Base-by-base conservation (phyloP, 2,888 invertebrate genomes). In the Chloromyia formosa region DNA sequence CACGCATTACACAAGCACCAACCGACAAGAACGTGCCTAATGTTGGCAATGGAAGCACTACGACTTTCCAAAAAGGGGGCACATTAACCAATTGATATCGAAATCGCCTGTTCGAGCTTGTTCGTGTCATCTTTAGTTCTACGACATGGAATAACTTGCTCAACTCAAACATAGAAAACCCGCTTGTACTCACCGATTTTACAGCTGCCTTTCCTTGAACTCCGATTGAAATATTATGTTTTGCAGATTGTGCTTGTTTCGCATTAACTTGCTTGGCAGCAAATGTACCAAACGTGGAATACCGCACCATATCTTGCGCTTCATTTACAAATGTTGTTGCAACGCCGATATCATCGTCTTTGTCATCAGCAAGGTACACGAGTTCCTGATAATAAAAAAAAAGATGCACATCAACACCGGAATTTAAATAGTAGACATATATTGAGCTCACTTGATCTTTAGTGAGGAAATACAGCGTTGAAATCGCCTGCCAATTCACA, bases 391-490 rank as follows among this genome's bases (percentile, higher is more conserved):
- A 75, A 69, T 64, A 58, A 20, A 40, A 23, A 71, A 42, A 42
- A n/a, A n/a, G n/a, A n/a, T n/a, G n/a, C n/a, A n/a, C n/a, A 35
- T 35, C 27, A 35, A 35, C 2, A 35, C n/a, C n/a, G n/a, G n/a
- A n/a, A n/a, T n/a, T 45, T 73, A 53, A 77, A 68, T 27, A 58
- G 35, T 64, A 23, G 54, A 23, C 69, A n/a, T 22, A 0, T 60
- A 69, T 60, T 61, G 1, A 49, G n/a, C 82, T 80, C 82, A 90
- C 90, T 83, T 89, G 90, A 78, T 88, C 85, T 1, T 88, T 86
- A 79, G 89, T 88, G 66, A 92, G 85, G 80, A 91, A 89, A 80
- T 87, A 90, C 12, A 92, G 83, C 75, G 89, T 88, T 0, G 90
- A 89, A 75, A 87, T 86, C 76, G 88, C 86, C 80, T 89, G 89